phyloP scores from a whole-genome alignment of 2,113 vertebrate species.

The Bombycilla garrulus region DNA sequence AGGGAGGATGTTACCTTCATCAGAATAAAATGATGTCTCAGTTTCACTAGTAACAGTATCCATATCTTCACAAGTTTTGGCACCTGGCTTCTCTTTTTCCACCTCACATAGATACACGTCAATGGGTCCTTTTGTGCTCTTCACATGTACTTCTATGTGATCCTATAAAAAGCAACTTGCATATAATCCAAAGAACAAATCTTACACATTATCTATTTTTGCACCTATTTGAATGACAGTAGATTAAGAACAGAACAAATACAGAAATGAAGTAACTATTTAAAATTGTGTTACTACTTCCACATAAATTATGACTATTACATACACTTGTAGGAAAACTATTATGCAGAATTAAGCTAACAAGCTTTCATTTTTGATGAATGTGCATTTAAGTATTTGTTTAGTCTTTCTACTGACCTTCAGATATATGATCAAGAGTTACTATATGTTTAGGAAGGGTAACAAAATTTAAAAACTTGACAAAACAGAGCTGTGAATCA shows the following conservation, averaged over 20 bases:
- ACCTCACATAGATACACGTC: slow-evolving; percentile 80
- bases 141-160: slow-evolving; percentile 84
- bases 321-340: neutral
- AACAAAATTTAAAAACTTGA: neutral
- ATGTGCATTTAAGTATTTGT: neutral
- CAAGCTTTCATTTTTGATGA: neutral
- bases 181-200: neutral
- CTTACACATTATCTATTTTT: neutral
- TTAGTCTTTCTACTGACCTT: neutral
- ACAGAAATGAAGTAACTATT: neutral
- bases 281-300: neutral
- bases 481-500: neutral
- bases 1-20: slow-evolving; percentile 16
- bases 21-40: neutral
- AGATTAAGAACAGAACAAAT: neutral
- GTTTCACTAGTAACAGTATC: neutral
- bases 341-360: neutral
- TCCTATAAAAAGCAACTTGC: slow-evolving; percentile 72
- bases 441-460: neutral
- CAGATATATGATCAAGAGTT: neutral
- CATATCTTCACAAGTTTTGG: neutral
- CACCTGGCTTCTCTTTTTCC: slow-evolving; percentile 21
- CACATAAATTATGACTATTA: neutral
- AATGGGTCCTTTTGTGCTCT: slow-evolving; percentile 85
- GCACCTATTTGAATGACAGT: neutral